Evolutionary conservation across 2,113 vertebrate species (phyloP).

Genomic region (Morone saxatilis): DNA sequence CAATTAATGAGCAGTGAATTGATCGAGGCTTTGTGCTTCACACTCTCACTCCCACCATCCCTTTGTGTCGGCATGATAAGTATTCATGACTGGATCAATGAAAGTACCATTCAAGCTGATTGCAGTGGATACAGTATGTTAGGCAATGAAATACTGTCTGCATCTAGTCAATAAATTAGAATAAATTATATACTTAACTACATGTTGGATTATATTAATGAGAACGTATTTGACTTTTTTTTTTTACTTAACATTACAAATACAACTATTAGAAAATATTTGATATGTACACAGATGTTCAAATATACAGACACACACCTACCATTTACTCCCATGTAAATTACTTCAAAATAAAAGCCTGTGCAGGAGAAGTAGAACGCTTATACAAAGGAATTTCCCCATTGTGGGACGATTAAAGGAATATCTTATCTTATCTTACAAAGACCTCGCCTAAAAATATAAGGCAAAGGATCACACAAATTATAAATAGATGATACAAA

Average conservation of each 20-base stretch:
- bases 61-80: conserved; percentile 24
- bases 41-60: background rate
- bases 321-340: background rate
- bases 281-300: background rate
- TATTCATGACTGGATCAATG: conserved; percentile 34
- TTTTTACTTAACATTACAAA: background rate
- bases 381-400: no score
- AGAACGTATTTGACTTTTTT: background rate
- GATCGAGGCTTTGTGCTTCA: conserved; percentile 37
- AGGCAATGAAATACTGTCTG: background rate
- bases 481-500: background rate
- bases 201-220: background rate
- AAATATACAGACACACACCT: background rate
- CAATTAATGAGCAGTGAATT: conserved; percentile 30
- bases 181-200: background rate
- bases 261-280: background rate
- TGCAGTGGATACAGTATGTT: background rate
- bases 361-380: background rate
- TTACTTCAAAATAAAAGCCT: conserved; percentile 8
- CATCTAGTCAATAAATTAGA: conserved; percentile 1
- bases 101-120: background rate
- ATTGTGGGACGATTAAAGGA: no score
- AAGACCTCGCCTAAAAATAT: background rate
- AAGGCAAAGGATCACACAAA: background rate
- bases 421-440: no score